phyloP scores from a whole-genome alignment of 2,113 vertebrate genomes.

The Mobula birostris region DNA sequence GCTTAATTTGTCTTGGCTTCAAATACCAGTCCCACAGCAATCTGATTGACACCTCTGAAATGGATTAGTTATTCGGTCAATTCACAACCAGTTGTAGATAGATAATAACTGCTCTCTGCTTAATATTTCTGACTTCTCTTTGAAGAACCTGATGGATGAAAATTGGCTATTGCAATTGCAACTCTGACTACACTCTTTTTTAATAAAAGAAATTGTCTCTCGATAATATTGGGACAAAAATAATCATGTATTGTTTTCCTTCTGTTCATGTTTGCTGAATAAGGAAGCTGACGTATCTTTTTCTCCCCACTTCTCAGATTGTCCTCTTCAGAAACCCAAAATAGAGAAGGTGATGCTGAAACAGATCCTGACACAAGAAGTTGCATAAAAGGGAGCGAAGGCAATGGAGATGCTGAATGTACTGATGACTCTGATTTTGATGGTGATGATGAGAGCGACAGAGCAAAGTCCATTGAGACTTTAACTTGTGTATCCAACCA shows the following conservation, averaged over 20 bases:
- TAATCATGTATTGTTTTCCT: neutral
- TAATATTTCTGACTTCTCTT: neutral
- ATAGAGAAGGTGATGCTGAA: slow-evolving; percentile 43
- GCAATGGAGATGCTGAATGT: slow-evolving; percentile 48
- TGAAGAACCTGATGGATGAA: neutral
- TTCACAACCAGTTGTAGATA: too few species aligned
- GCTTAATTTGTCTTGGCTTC: too few species aligned
- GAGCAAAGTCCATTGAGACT: slow-evolving; percentile 3
- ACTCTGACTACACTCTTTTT: neutral
- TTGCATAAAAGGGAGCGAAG: slow-evolving; percentile 42
- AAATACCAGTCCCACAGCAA: too few species aligned
- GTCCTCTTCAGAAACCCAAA: slow-evolving; percentile 6
- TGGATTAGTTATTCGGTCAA: too few species aligned
- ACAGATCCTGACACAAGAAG: slow-evolving; percentile 38
- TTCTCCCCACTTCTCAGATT: neutral
- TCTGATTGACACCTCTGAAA: too few species aligned
- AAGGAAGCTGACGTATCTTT: neutral
- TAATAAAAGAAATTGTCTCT: too few species aligned
- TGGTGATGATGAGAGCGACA: slow-evolving; percentile 43
- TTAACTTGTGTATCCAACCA: neutral
- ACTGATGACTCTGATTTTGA: slow-evolving; percentile 41
- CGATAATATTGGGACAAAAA: neutral
- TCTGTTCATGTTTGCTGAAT: neutral
- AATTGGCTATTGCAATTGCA: neutral
- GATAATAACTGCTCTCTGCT: too few species aligned